phyloP scores from a whole-genome alignment of 2,797 vertebrate genomes.

The Falco rusticolus region DNA sequence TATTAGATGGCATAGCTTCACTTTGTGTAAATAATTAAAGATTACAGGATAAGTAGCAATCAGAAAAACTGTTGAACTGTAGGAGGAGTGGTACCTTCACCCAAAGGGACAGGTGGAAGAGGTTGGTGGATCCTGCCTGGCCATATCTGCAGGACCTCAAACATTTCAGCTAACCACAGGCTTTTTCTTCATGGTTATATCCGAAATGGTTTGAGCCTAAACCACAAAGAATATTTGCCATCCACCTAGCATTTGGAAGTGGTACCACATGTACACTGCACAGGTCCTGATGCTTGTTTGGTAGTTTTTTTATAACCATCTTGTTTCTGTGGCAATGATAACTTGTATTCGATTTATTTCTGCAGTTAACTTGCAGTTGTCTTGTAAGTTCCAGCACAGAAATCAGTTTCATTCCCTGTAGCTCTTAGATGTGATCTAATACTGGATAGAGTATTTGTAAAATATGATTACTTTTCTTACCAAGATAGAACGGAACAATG shows the following conservation, averaged over 20 bases:
- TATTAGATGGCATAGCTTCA: background rate
- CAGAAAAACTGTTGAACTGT: background rate
- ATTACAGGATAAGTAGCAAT: background rate
- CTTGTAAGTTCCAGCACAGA: background rate
- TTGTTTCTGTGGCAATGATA: background rate
- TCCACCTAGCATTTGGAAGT: background rate
- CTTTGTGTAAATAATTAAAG: background rate
- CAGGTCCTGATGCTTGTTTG: background rate
- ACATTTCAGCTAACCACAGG: background rate
- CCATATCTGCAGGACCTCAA: background rate
- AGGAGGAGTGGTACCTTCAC: background rate
- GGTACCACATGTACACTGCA: background rate
- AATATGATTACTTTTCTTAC: background rate
- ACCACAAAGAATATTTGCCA: background rate
- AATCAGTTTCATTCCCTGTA: background rate
- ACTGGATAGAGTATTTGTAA: background rate
- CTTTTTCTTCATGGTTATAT: background rate
- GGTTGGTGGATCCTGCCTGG: background rate
- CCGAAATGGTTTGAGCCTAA: background rate
- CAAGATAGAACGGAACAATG: background rate
- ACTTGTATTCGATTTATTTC: background rate
- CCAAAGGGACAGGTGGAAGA: background rate
- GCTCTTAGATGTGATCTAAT: background rate
- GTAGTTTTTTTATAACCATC: background rate
- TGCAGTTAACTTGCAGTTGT: background rate